Evolutionary conservation across 2,888 invertebrate species (phyloP).

Genomic region (Boloria euphrosyne): DNA sequence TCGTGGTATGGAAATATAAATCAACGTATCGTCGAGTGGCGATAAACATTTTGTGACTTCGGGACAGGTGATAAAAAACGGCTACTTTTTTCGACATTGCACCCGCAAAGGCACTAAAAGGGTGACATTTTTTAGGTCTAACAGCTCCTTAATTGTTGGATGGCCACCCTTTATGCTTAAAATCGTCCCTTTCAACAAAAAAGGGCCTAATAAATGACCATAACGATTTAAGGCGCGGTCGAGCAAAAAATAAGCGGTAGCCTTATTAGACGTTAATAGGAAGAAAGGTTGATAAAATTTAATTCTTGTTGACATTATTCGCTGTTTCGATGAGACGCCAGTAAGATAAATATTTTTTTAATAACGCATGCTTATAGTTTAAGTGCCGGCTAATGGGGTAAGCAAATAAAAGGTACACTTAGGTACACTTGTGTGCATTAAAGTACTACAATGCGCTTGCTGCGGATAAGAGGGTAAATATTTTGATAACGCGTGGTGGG

Average conservation of each 20-base stretch:
- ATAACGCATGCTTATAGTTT: slow-evolving; percentile 62
- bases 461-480: slow-evolving; percentile 79
- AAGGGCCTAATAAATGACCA: slow-evolving; percentile 72
- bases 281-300: slow-evolving; percentile 64
- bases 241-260: slow-evolving; percentile 65
- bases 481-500: slow-evolving; percentile 75
- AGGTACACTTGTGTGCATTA: slow-evolving; percentile 66
- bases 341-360: slow-evolving; percentile 71
- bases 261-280: slow-evolving; percentile 49
- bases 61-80: slow-evolving; percentile 79
- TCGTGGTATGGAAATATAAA: slow-evolving; percentile 77
- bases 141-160: slow-evolving; percentile 75
- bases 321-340: slow-evolving; percentile 54
- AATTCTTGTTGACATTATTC: slow-evolving; percentile 57
- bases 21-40: slow-evolving; percentile 78
- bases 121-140: slow-evolving; percentile 79
- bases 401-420: slow-evolving; percentile 70
- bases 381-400: slow-evolving; percentile 74
- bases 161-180: slow-evolving; percentile 72
- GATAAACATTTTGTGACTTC: slow-evolving; percentile 82
- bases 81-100: slow-evolving; percentile 69
- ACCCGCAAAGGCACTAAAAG: slow-evolving; percentile 65
- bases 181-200: slow-evolving; percentile 67
- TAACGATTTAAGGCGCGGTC: slow-evolving; percentile 59
- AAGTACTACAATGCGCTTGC: slow-evolving; percentile 66